Percentiles rank a stretch among this genome's conserved stretches.
Evolutionary conservation across 2,113 vertebrate species (phyloP).

Genomic region (Melospiza georgiana): DNA sequence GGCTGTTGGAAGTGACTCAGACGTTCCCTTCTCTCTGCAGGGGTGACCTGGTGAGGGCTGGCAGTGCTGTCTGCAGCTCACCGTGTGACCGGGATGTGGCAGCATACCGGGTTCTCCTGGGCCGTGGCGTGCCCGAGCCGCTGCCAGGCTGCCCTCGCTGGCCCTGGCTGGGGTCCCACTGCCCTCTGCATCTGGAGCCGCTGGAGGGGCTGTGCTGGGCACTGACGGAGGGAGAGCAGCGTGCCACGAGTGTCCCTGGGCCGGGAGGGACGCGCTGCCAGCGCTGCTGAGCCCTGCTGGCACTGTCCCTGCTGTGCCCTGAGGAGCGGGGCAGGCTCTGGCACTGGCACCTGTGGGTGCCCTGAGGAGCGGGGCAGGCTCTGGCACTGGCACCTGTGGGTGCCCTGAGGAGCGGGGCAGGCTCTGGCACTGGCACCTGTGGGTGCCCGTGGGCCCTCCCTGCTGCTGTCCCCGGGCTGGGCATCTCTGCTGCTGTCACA

Average conservation of each 20-base stretch:
- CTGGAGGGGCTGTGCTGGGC: neutral
- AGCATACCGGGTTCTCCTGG: accelerated
- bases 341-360: too few species aligned
- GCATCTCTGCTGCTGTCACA: accelerated
- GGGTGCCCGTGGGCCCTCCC: neutral
- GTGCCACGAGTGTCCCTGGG: neutral
- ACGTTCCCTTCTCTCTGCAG: neutral
- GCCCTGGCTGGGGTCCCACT: accelerated
- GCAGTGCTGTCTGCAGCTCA: neutral
- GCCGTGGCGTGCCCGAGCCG: accelerated
- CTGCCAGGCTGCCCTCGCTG: neutral
- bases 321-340: too few species aligned
- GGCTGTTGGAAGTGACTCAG: neutral
- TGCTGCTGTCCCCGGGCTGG: neutral
- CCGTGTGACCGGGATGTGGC: accelerated
- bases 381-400: too few species aligned
- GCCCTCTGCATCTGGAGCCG: accelerated
- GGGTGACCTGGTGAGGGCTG: too few species aligned
- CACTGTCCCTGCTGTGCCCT: accelerated
- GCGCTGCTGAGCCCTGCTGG: accelerated
- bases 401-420: too few species aligned
- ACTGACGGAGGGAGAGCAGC: neutral
- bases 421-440: accelerated
- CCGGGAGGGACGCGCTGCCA: neutral
- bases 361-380: too few species aligned